These are phyloP conservation scores for Pantherophis guttatus DNA, from an alignment of 2,113 vertebrate species.

Conservation along the genomic window DNA sequence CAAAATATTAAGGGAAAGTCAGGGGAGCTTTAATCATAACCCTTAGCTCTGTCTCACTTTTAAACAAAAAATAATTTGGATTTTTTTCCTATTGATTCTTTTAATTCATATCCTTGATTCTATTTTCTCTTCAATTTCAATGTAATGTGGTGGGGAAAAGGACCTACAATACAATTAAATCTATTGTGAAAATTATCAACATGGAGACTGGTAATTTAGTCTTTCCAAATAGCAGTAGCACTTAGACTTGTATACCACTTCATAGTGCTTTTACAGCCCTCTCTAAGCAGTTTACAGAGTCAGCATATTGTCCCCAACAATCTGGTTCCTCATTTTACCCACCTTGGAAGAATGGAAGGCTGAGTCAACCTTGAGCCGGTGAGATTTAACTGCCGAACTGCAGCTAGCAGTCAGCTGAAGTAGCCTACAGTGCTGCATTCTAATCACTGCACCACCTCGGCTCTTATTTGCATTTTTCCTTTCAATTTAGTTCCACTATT, in stretches of 20 bases:
- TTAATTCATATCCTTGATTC: neutral
- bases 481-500: neutral
- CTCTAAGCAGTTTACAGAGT: too few relatives aligned
- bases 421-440: too few relatives aligned
- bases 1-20: neutral
- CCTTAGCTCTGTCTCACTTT: neutral
- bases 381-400: too few relatives aligned
- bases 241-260: too few relatives aligned
- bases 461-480: neutral
- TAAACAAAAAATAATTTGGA: neutral
- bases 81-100: neutral
- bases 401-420: too few relatives aligned
- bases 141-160: neutral
- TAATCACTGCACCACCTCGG: too few relatives aligned
- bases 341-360: too few relatives aligned
- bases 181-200: neutral
- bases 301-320: too few relatives aligned
- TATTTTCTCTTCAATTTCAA: neutral
- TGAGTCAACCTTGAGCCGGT: too few relatives aligned
- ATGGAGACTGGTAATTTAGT: neutral
- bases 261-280: too few relatives aligned
- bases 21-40: neutral
- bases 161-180: neutral
- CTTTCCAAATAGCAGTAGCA: neutral
- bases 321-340: too few relatives aligned